These are phyloP conservation scores for Psittacula echo DNA, from an alignment of 2,797 vertebrate species.

Conservation along the genomic window DNA sequence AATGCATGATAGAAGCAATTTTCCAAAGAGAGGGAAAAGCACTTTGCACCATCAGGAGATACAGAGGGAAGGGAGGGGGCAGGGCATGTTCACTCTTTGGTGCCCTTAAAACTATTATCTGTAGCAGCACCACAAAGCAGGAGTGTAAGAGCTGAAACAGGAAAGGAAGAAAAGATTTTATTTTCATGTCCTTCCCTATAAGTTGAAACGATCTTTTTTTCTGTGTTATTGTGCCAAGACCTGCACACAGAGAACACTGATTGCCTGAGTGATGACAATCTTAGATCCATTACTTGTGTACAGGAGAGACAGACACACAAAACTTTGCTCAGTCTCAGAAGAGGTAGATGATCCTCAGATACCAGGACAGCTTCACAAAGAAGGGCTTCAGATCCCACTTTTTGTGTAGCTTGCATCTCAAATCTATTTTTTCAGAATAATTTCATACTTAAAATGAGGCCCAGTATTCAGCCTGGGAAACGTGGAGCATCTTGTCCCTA, in stretches of 20 bases:
- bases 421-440: background rate
- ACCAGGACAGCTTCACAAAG: background rate
- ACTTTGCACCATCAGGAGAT: background rate
- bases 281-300: background rate
- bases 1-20: background rate
- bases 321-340: background rate
- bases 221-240: background rate
- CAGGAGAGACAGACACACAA: background rate
- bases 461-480: background rate
- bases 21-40: background rate
- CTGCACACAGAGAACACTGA: background rate
- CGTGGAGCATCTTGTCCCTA: background rate
- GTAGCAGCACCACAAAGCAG: background rate
- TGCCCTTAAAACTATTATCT: constrained; percentile 14
- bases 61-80: background rate
- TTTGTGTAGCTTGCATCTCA: background rate
- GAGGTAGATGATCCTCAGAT: background rate
- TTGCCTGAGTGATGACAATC: background rate
- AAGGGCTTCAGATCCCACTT: background rate
- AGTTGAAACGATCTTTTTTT: background rate
- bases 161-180: background rate
- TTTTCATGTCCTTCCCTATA: background rate
- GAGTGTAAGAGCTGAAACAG: background rate
- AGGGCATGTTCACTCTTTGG: background rate
- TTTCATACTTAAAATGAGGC: background rate